Evolutionary conservation across 2,797 vertebrate genomes (phyloP), one percentile per base, ranked within the genome.

Genomic region (Rhinoraja longicauda): DNA sequence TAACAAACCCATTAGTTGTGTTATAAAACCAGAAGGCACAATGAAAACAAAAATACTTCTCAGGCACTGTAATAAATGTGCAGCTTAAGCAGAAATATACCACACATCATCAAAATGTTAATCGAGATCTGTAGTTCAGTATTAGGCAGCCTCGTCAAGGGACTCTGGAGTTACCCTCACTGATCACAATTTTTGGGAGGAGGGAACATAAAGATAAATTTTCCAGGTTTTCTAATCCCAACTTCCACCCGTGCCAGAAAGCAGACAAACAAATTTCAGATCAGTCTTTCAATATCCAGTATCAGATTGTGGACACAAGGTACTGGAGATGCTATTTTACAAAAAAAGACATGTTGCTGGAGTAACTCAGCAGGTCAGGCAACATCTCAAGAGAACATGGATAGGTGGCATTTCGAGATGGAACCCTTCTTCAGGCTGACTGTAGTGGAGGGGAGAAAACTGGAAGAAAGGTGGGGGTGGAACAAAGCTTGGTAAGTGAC

Each of bases 31-130:
- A 36, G 15, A 88, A 8, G 13, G 15, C n/a, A 88, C 84, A 88
- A 36, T 21, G n/a, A 36, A 62, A 32, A 64, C 26, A 84, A 21
- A 0, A n/a, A 57, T 4, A 62, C 5, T 26, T 0, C 73, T 0
- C n/a, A 19, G 78, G 7, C 6, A 5, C 77, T 62, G 2, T 0
- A 59, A 0, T 0, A 93, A 0, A 0, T 0, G 0, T 0, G 19
- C 0, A 79, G 70, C 6, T 5, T 8, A 0, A 0, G 29, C 45
- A 57, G 15, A 75, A 2, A 29, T 10, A 29, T n/a, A 3, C 29
- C 72, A 21, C 53, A 62, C 0, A 19, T 36, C 12, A 24, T 82
- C 45, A 57, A 21, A 24, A 53, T 21, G 8, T 17, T 17, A 8
- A 6, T 8, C 17, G 77, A 17, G 36, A 53, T 82, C 12, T 84